These are phyloP conservation scores for Oligia strigilis DNA, from an alignment of 2,888 invertebrate species.

Conservation along the genomic window DNA sequence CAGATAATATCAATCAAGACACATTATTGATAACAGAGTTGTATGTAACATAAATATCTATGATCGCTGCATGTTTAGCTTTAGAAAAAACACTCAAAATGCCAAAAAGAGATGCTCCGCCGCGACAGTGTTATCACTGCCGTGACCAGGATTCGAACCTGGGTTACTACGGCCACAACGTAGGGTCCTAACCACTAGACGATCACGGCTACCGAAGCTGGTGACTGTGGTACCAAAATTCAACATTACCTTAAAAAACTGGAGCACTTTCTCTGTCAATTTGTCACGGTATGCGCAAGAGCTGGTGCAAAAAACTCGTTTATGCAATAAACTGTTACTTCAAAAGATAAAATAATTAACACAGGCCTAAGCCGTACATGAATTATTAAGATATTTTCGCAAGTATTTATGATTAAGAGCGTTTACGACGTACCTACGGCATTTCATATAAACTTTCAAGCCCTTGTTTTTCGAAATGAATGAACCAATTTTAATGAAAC, in stretches of 20 bases:
- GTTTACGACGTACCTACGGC: too few relatives aligned
- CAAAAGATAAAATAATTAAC: background rate
- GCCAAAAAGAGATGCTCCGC: slow-evolving; percentile 62
- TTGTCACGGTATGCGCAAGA: slow-evolving; percentile 63
- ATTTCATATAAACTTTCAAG: too few relatives aligned
- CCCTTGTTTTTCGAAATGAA: too few relatives aligned
- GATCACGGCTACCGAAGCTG: slow-evolving; percentile 74
- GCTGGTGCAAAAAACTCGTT: slow-evolving; percentile 49
- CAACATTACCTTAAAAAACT: slow-evolving; percentile 36
- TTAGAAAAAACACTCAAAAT: slow-evolving; percentile 14
- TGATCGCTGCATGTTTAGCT: background rate
- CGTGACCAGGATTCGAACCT: slow-evolving; percentile 94
- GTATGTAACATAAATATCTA: background rate
- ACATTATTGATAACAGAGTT: background rate
- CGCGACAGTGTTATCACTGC: slow-evolving; percentile 85
- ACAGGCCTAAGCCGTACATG: background rate
- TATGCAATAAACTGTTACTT: slow-evolving; percentile 35
- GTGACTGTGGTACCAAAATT: slow-evolving; percentile 43
- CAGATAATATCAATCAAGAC: background rate
- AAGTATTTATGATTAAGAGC: background rate
- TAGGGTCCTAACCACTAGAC: slow-evolving; percentile 92
- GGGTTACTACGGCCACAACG: slow-evolving; percentile 95
- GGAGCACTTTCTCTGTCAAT: slow-evolving; percentile 65
- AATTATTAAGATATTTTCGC: background rate
- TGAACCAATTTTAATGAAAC: too few relatives aligned